phyloP scores from a whole-genome alignment of 2,113 vertebrate species.

The Rhadina sibilatrix region DNA sequence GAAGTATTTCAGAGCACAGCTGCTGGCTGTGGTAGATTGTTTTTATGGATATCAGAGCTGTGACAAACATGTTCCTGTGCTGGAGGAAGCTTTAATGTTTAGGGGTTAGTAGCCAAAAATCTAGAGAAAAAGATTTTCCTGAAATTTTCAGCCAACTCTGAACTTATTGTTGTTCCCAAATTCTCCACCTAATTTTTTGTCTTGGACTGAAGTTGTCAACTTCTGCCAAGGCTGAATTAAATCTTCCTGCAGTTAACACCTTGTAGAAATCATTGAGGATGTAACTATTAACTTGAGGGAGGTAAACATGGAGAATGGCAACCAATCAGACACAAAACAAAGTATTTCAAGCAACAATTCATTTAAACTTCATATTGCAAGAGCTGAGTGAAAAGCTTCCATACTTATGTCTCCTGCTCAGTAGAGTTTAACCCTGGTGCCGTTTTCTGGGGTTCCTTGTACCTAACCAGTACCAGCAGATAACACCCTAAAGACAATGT shows the following conservation, averaged over 20 bases:
- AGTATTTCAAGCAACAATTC: not conserved
- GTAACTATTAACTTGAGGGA: not conserved
- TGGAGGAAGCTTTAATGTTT: not conserved
- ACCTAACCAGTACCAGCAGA: not conserved
- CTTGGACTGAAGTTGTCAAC: not conserved
- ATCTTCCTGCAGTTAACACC: not conserved
- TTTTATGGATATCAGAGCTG: not conserved
- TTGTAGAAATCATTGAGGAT: not conserved
- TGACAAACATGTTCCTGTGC: not conserved
- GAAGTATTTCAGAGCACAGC: not conserved
- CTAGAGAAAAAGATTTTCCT: not conserved
- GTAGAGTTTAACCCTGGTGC: not conserved
- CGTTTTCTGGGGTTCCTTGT: not conserved
- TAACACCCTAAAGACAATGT: not conserved
- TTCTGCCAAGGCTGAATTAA: not conserved
- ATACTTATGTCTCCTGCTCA: not conserved
- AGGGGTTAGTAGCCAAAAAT: not conserved
- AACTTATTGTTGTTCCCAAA: not conserved
- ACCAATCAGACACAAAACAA: not conserved
- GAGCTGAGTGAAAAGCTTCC: not conserved
- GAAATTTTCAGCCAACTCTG: not conserved
- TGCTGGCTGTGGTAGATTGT: rapidly evolving
- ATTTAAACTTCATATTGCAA: not conserved
- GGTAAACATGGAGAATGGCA: not conserved
- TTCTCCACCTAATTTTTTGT: not conserved